Evolutionary conservation across 2,113 vertebrate genomes (phyloP).

Genomic region (Ochotona princeps): DNA sequence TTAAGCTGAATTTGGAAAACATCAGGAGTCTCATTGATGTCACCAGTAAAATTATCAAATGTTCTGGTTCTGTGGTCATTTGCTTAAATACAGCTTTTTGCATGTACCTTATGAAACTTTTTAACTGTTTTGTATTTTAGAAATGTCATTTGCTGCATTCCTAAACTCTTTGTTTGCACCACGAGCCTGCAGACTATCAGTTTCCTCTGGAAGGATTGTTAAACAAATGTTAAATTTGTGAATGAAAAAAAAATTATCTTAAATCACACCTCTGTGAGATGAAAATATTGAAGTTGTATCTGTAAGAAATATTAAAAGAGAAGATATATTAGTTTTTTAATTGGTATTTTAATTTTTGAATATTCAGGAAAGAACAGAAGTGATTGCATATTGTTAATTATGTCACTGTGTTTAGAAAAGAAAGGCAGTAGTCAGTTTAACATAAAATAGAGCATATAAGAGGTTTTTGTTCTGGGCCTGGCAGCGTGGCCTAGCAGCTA

Average conservation of each 20-base stretch:
- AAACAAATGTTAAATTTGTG: slow-evolving; percentile 75
- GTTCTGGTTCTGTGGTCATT: slow-evolving; percentile 62
- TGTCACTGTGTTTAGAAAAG: slow-evolving; percentile 46
- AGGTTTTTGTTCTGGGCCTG: too few species aligned
- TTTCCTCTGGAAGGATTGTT: slow-evolving; percentile 74
- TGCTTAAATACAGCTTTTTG: slow-evolving; percentile 83
- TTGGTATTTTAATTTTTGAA: slow-evolving; percentile 82
- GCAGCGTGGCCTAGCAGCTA: too few species aligned
- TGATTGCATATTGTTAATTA: slow-evolving; percentile 69
- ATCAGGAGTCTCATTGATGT: slow-evolving; percentile 67
- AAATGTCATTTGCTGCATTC: slow-evolving; percentile 61
- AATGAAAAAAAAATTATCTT: neutral
- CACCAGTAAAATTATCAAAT: slow-evolving; percentile 71
- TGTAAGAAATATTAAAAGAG: slow-evolving; percentile 81
- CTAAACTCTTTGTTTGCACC: slow-evolving; percentile 83
- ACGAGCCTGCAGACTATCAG: slow-evolving; percentile 67
- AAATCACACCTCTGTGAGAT: neutral
- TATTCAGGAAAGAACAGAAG: slow-evolving; percentile 2
- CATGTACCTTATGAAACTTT: slow-evolving; percentile 76
- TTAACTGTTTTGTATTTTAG: slow-evolving; percentile 76
- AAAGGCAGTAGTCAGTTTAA: slow-evolving; percentile 41
- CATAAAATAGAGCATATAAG: slow-evolving; percentile 48
- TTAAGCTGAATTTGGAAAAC: slow-evolving; percentile 63
- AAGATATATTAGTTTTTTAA: slow-evolving; percentile 83
- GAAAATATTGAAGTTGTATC: neutral